Percentiles rank a stretch among this genome's conserved stretches.
Conservation (phyloP, 2,113 vertebrate species). For the Lipotes vexillifer region DNA sequence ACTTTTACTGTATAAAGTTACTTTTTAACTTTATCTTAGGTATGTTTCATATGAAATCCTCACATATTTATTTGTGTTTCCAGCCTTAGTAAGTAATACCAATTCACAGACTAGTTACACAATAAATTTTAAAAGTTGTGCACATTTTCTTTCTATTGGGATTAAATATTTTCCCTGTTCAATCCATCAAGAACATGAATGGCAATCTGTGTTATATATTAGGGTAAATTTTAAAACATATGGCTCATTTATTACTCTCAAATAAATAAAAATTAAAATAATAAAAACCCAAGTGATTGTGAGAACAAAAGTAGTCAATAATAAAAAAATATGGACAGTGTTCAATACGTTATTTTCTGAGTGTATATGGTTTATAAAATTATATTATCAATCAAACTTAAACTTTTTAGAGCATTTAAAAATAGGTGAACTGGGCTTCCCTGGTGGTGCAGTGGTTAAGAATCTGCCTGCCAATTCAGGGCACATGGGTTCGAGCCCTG, state of each 20-base stretch:
- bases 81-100: not conserved
- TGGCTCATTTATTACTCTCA: not conserved
- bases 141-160: not conserved
- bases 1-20: not conserved
- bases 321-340: not conserved
- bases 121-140: constrained; percentile 12
- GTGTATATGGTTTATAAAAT: not conserved
- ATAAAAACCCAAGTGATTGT: not conserved
- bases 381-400: not conserved
- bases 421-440: not conserved
- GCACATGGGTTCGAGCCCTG: no score
- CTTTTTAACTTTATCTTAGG: not conserved
- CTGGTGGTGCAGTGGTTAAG: no score
- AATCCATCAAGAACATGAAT: not conserved
- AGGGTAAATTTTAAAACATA: not conserved
- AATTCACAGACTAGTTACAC: not conserved
- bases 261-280: not conserved
- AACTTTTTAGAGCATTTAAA: not conserved
- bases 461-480: no score
- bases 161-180: not conserved
- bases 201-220: not conserved
- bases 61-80: not conserved
- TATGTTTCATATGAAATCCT: not conserved
- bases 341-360: not conserved
- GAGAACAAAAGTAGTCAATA: not conserved